A percentile compares a stretch with the other conserved stretches of the same genome.
phyloP scores from a whole-genome alignment of 2,113 vertebrate genomes.

The Albula glossodonta region DNA sequence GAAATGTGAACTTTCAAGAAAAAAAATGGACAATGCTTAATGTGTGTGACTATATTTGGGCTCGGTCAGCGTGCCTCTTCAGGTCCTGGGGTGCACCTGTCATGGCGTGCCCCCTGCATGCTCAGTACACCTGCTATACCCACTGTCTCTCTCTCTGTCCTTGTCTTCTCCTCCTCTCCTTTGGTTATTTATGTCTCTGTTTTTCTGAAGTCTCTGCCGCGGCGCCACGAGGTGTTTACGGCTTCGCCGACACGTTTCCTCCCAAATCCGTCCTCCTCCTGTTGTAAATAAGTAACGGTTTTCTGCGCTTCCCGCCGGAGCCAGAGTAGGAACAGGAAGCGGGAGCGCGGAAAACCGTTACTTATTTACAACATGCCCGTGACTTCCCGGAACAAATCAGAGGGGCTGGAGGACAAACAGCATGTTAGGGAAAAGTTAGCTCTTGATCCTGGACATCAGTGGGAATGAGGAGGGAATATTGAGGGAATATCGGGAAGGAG shows the following conservation, averaged over 20 bases:
- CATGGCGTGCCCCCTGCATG: too few relatives aligned
- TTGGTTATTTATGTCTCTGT: slow-evolving; percentile 69
- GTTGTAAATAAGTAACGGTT: slow-evolving; percentile 79
- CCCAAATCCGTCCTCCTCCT: slow-evolving; percentile 42
- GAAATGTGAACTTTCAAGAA: too few relatives aligned
- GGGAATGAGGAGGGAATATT: slow-evolving; percentile 65
- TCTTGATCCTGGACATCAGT: slow-evolving; percentile 75
- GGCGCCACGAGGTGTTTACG: slow-evolving; percentile 72
- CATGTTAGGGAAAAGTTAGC: slow-evolving; percentile 52
- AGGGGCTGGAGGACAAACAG: slow-evolving; percentile 32
- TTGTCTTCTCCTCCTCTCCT: slow-evolving; percentile 58
- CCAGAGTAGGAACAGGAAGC: neutral
- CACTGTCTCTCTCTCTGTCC: slow-evolving; percentile 38
- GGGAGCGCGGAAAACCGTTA: neutral
- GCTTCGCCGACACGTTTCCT: slow-evolving; percentile 72
- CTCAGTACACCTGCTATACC: slow-evolving; percentile 25
- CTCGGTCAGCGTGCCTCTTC: too few relatives aligned
- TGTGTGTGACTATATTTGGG: too few relatives aligned
- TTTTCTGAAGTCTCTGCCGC: slow-evolving; percentile 54
- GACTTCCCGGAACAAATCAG: neutral
- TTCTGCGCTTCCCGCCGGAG: slow-evolving; percentile 59
- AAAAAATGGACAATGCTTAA: too few relatives aligned
- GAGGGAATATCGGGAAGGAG: slow-evolving; percentile 14
- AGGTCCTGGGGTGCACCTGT: too few relatives aligned
- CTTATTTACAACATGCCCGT: too few relatives aligned